phyloP scores from a whole-genome alignment of 2,797 vertebrate genomes.

The Zenarchopterus dispar region DNA sequence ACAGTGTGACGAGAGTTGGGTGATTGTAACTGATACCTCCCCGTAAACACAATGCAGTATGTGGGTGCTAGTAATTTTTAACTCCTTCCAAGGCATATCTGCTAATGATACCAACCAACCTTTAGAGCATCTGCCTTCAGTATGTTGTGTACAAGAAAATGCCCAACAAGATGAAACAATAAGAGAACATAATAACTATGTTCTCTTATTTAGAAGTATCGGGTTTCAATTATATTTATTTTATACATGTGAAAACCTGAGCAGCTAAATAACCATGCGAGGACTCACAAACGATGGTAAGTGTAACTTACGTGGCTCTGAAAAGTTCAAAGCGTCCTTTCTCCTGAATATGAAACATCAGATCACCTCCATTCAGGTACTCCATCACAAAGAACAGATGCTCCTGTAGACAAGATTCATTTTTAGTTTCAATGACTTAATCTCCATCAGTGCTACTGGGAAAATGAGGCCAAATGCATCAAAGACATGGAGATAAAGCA shows the following conservation, averaged over 20 bases:
- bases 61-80: conserved; percentile 30
- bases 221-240: conserved; percentile 37
- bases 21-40: conserved; percentile 47
- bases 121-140: conserved; percentile 12
- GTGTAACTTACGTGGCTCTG: conserved; percentile 88
- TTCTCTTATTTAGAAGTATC: conserved; percentile 14
- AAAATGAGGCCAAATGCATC: background rate
- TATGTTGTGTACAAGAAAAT: conserved; percentile 30
- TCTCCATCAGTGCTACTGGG: background rate
- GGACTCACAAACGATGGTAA: background rate
- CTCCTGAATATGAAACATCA: conserved; percentile 99
- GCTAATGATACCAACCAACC: conserved; percentile 25
- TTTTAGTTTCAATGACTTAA: conserved; percentile 8
- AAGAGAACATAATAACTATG: conserved; percentile 21
- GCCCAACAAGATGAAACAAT: background rate
- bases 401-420: conserved; percentile 81
- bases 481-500: conserved; percentile 49
- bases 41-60: conserved; percentile 26
- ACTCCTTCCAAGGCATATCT: conserved; percentile 63
- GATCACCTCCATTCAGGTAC: conserved; percentile 95
- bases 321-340: conserved; percentile 96
- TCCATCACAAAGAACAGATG: conserved; percentile 99
- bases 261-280: background rate
- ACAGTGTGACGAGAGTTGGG: conserved; percentile 39
- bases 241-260: background rate